phyloP scores from a whole-genome alignment of 2,797 vertebrate species.

The Chiroxiphia lanceolata region DNA sequence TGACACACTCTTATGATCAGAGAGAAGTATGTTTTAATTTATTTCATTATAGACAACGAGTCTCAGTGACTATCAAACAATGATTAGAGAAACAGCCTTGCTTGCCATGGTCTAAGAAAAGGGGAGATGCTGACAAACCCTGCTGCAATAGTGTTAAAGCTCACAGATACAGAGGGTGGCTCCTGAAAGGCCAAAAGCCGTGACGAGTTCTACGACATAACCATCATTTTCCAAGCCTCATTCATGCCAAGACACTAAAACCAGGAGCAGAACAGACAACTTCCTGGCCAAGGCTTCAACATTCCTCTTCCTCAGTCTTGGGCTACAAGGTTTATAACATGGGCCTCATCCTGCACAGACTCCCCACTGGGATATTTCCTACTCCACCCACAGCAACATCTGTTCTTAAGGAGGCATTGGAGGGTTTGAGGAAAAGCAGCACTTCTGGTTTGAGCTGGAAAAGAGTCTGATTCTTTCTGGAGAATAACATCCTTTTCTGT shows the following conservation, averaged over 20 bases:
- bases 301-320: neutral
- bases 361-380: neutral
- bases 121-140: neutral
- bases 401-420: neutral
- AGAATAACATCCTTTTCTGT: neutral
- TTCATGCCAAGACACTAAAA: neutral
- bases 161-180: rapidly evolving
- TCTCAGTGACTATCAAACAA: neutral
- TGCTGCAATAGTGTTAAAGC: neutral
- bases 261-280: neutral
- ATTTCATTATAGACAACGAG: neutral
- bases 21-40: neutral
- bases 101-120: neutral
- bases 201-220: neutral
- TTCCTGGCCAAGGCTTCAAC: neutral
- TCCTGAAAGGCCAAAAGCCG: neutral
- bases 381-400: neutral
- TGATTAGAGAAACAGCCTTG: neutral
- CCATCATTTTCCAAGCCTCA: neutral
- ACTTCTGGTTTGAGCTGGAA: neutral
- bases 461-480: neutral
- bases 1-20: neutral
- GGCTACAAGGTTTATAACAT: neutral
- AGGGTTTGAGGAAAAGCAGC: neutral
- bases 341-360: neutral